A percentile compares a stretch with the other conserved stretches of the same genome.
These are phyloP conservation scores for Lepidurus couesii DNA, from an alignment of 1,140 invertebrate genomes.

Conservation along the genomic window DNA sequence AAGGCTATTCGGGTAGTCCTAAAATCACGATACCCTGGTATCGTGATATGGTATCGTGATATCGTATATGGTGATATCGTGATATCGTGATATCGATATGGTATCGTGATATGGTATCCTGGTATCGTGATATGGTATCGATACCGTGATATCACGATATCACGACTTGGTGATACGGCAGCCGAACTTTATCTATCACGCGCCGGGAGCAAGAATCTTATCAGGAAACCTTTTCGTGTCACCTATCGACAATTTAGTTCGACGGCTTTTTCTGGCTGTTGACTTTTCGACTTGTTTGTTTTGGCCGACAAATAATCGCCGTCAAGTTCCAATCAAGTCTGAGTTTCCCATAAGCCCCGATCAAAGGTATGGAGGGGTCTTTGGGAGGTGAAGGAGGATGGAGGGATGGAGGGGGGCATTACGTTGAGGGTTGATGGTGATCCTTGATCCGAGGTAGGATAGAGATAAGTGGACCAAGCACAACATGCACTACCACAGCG, in stretches of 20 bases:
- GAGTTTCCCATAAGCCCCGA: not conserved
- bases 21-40: no score
- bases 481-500: not conserved
- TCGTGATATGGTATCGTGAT: no score
- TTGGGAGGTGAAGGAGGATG: not conserved
- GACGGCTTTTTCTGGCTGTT: not conserved
- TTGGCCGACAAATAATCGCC: not conserved
- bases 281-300: slow-evolving; percentile 10
- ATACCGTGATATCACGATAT: no score
- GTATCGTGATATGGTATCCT: no score
- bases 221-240: not conserved
- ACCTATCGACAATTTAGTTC: no score
- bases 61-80: no score
- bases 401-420: not conserved
- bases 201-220: not conserved
- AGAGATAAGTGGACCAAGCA: not conserved
- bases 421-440: not conserved
- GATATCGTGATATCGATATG: no score
- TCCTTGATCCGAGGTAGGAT: not conserved
- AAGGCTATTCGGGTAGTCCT: no score
- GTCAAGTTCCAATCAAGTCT: not conserved
- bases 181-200: not conserved
- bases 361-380: not conserved
- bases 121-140: no score
- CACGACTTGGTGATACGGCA: not conserved